Evolutionary conservation across 2,113 vertebrate genomes (phyloP).

Genomic region (Opisthocomus hoazin): DNA sequence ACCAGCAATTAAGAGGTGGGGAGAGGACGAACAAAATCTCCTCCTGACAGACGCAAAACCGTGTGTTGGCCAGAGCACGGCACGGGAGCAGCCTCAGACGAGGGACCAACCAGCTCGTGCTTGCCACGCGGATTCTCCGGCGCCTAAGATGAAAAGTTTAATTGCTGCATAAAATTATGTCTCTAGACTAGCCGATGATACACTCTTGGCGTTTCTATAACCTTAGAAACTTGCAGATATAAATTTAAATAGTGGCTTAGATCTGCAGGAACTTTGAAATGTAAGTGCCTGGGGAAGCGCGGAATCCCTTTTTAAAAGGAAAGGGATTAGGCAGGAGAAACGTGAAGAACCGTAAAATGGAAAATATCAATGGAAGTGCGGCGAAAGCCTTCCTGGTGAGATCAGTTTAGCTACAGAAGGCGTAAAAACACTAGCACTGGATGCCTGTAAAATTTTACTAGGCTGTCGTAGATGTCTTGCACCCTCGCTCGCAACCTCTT

Average conservation of each 20-base stretch:
- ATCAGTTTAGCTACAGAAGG: neutral
- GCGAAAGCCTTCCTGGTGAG: neutral
- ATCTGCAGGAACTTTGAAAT: neutral
- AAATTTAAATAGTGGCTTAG: slow-evolving; percentile 2
- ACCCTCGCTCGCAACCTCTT: neutral
- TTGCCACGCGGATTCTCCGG: neutral
- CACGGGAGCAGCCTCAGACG: neutral
- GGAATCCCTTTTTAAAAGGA: slow-evolving; percentile 26
- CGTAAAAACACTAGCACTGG: neutral
- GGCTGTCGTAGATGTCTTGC: neutral
- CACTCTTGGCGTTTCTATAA: neutral
- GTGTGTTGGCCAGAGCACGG: neutral
- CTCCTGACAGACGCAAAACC: neutral
- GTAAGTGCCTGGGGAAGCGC: neutral
- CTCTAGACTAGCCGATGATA: slow-evolving; percentile 1
- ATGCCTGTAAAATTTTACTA: slow-evolving; percentile 18
- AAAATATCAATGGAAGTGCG: slow-evolving; percentile 7
- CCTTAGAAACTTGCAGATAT: neutral
- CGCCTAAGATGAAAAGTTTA: neutral
- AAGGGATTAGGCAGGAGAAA: slow-evolving; percentile 11
- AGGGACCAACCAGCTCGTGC: neutral
- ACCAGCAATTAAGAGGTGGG: neutral
- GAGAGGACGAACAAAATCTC: neutral
- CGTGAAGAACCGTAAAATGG: neutral
- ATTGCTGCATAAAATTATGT: slow-evolving; percentile 11